Evolutionary conservation across 37 sponge, comb jelly and placozoan genomes (phyloP).

Genomic region (Crambe crambe): DNA sequence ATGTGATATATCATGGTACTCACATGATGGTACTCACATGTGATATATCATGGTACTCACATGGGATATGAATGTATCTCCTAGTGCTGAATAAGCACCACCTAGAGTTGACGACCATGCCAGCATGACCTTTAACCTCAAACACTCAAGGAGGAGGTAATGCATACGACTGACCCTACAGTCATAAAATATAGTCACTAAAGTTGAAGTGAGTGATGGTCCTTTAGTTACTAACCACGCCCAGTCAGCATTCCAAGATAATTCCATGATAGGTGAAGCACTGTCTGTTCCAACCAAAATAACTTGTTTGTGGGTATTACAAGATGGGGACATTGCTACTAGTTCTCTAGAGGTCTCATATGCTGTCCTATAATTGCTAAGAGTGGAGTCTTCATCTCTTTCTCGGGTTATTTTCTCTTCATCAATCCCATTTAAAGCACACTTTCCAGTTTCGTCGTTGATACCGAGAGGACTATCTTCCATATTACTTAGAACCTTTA

Average conservation of each 20-base stretch:
- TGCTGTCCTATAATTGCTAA: too few relatives aligned
- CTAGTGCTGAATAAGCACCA: constrained; percentile 82
- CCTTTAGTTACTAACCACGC: constrained; percentile 2
- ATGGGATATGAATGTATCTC: constrained; percentile 43
- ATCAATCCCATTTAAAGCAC: too few relatives aligned
- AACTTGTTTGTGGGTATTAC: too few relatives aligned
- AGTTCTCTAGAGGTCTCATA: too few relatives aligned
- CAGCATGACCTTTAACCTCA: constrained; percentile 32
- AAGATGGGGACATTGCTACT: too few relatives aligned
- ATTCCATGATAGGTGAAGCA: neutral
- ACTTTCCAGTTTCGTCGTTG: too few relatives aligned
- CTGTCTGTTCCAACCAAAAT: neutral
- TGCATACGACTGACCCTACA: neutral
- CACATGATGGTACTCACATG: constrained; percentile 52
- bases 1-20: constrained; percentile 6
- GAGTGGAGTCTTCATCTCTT: too few relatives aligned
- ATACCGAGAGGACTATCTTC: too few relatives aligned
- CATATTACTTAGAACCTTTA: too few relatives aligned
- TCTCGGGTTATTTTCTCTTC: too few relatives aligned
- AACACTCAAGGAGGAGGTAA: neutral
- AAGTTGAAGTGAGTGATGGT: neutral
- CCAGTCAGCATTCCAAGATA: constrained; percentile 15
- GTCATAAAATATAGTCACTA: neutral
- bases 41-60: constrained; percentile 35
- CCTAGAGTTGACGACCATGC: constrained; percentile 88